Percentiles rank a stretch among this genome's conserved stretches.
These are phyloP conservation scores for Melanaphis sacchari DNA, from an alignment of 1,140 invertebrate species.

Conservation along the genomic window DNA sequence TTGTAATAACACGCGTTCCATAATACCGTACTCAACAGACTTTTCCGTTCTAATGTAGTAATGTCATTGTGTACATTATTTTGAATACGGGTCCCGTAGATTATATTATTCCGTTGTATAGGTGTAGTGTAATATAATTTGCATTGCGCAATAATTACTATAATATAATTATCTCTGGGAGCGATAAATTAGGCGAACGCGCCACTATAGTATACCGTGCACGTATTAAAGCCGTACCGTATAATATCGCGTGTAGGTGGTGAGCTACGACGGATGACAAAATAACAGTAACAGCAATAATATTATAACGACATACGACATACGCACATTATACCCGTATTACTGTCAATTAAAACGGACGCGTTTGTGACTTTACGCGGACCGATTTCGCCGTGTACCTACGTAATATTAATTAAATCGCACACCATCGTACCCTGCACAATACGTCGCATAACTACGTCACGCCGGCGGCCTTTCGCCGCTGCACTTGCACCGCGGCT, in stretches of 20 bases:
- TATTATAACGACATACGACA: not conserved
- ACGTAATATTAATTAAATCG: not conserved
- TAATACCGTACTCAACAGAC: not conserved
- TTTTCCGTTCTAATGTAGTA: not conserved
- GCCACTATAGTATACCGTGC: not conserved
- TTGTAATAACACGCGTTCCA: not conserved
- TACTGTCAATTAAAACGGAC: not conserved
- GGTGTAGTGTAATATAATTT: not conserved
- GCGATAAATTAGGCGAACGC: not conserved
- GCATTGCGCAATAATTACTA: not conserved
- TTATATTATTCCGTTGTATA: not conserved
- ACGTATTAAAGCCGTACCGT: too few species aligned
- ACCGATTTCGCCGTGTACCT: not conserved
- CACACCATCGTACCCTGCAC: not conserved
- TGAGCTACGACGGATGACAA: not conserved
- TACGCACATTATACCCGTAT: not conserved
- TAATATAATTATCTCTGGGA: not conserved
- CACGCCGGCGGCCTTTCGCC: not conserved
- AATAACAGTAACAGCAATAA: not conserved
- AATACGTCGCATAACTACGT: too few species aligned
- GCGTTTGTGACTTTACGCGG: not conserved
- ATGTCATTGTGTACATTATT: not conserved
- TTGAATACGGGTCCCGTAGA: not conserved
- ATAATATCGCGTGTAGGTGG: too few species aligned
- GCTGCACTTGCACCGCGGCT: not conserved